Percentiles rank a stretch among this genome's conserved stretches.
These are phyloP conservation scores for Leucoma salicis DNA, from an alignment of 2,888 invertebrate species.

Conservation along the genomic window DNA sequence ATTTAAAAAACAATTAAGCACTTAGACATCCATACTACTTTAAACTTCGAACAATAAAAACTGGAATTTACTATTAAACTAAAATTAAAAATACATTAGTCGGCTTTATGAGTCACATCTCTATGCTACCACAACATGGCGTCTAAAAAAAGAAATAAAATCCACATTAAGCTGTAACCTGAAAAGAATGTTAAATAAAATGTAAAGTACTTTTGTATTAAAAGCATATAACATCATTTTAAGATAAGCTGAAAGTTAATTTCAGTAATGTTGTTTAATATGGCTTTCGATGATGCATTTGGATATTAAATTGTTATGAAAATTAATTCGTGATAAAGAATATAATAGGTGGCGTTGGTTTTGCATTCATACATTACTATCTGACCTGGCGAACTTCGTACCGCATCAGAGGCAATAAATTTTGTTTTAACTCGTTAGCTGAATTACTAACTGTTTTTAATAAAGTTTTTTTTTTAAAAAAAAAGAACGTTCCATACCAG, in stretches of 20 bases:
- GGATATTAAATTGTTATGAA: slow-evolving; percentile 19
- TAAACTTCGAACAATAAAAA: not conserved
- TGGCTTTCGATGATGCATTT: slow-evolving; percentile 16
- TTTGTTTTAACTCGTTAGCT: too few species aligned
- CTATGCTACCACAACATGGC: slow-evolving; percentile 28
- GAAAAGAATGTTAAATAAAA: slow-evolving; percentile 35
- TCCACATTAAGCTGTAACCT: slow-evolving; percentile 29
- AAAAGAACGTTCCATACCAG: too few species aligned
- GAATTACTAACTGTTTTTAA: too few species aligned
- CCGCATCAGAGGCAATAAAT: too few species aligned
- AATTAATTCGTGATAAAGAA: too few species aligned
- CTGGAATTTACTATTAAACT: not conserved
- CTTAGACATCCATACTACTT: too few species aligned
- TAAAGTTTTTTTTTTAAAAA: too few species aligned
- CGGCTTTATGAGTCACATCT: slow-evolving; percentile 4
- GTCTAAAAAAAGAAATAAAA: slow-evolving; percentile 37
- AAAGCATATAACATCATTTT: slow-evolving; percentile 23
- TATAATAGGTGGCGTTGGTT: too few species aligned
- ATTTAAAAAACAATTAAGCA: too few species aligned
- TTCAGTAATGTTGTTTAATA: slow-evolving; percentile 36
- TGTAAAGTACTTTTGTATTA: slow-evolving; percentile 36
- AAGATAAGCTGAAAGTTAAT: slow-evolving; percentile 42
- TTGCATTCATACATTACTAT: too few species aligned
- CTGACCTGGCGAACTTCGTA: too few species aligned
- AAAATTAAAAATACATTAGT: slow-evolving; percentile 40